Evolutionary conservation across 92 coral and sea anemone species (phyloP).

Genomic region (Phenganax marumi): DNA sequence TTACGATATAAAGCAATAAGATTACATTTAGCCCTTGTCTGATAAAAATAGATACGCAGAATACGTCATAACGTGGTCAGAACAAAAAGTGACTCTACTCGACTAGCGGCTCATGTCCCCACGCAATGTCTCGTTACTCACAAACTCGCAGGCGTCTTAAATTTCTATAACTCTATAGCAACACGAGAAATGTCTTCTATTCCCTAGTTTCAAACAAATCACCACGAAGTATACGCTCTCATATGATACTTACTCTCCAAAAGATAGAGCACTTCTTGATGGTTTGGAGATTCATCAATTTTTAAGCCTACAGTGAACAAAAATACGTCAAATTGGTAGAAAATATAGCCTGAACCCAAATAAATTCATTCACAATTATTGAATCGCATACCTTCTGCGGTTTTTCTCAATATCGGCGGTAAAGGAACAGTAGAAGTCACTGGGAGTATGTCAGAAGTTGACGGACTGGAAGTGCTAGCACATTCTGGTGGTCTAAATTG

Average conservation of each 20-base stretch:
- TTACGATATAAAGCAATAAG: no score
- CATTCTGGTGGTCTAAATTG: slow-evolving; percentile 25
- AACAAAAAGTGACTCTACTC: no score
- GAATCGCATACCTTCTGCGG: slow-evolving; percentile 22
- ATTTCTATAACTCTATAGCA: no score
- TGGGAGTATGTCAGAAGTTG: slow-evolving; percentile 25
- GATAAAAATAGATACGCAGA: no score
- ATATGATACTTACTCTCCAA: slow-evolving; percentile 65
- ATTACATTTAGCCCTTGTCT: no score
- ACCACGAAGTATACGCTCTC: no score
- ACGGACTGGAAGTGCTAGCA: slow-evolving; percentile 29
- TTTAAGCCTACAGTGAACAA: slow-evolving; percentile 38
- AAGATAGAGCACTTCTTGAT: slow-evolving; percentile 82
- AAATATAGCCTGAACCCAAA: neutral
- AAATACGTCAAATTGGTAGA: neutral
- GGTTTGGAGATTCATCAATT: slow-evolving; percentile 79
- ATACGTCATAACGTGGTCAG: no score
- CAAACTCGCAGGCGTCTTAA: neutral
- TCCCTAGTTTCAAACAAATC: no score
- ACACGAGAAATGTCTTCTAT: no score
- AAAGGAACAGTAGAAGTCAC: slow-evolving; percentile 22
- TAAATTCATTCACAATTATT: neutral
- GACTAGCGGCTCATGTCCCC: no score
- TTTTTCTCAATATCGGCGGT: slow-evolving; percentile 32
- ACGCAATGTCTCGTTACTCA: no score